Evolutionary conservation across 2,113 vertebrate genomes (phyloP).

Genomic region (Petroica traversi): DNA sequence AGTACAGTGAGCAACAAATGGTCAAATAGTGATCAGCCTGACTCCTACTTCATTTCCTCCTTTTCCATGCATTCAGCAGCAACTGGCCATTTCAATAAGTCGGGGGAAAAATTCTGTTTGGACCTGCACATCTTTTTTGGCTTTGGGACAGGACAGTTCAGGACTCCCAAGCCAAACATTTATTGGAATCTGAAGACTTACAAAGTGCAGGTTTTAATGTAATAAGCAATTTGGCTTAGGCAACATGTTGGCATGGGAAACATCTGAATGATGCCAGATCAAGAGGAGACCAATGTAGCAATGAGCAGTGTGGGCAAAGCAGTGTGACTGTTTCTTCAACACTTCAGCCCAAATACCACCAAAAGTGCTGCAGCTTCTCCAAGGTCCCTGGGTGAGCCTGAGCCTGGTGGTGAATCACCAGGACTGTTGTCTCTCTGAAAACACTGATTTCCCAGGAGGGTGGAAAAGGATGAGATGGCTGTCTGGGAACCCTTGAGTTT

Average conservation of each 20-base stretch:
- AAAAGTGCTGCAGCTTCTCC: background rate
- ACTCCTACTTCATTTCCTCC: accelerated
- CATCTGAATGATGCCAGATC: background rate
- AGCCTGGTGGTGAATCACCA: background rate
- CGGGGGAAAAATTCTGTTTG: background rate
- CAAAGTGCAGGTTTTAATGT: background rate
- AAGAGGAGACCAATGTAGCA: background rate
- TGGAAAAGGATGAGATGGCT: background rate
- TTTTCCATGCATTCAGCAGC: background rate
- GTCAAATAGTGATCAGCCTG: background rate
- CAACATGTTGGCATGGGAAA: background rate
- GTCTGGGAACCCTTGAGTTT: background rate
- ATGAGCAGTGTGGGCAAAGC: background rate
- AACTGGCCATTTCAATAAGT: background rate
- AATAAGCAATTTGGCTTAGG: background rate
- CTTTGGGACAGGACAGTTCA: background rate
- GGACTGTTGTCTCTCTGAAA: background rate
- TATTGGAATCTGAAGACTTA: background rate
- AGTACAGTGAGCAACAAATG: background rate
- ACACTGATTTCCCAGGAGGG: background rate
- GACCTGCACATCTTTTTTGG: background rate
- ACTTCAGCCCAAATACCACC: accelerated
- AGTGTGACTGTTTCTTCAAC: background rate
- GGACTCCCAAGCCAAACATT: background rate
- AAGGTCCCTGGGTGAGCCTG: background rate